Base-by-base conservation (phyloP, 2,113 vertebrate genomes). In the Tachysurus vachellii region DNA sequence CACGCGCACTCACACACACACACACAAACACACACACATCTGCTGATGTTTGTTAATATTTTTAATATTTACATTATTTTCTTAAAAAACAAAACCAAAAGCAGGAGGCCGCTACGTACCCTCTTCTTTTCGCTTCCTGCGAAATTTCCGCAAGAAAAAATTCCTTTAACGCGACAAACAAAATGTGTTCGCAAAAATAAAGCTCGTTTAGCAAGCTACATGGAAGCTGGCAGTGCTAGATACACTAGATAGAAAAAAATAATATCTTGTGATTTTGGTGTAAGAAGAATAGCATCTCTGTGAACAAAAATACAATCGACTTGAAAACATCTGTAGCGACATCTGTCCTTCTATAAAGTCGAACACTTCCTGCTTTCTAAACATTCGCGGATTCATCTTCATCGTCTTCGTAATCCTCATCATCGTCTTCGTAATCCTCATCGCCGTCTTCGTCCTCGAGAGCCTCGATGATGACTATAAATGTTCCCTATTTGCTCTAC, bases 181-280 rank as follows among this genome's bases (percentile, higher is more conserved):
- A 88, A 91, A 90, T 81, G 81, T 87, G 95, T 96, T 96, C 95
- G 95, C 96, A 98, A 98, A 97, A 98, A 97, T 97, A 96, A 96
- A 95, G 97, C 93, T 94, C 91, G 94, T 94, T 97, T 97, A 97
- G 96, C 97, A 98, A 98, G 95, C 96, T 93, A 92, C 95, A 95
- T 95, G 93, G 91, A 96, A 95, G 92, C 94, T 96, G 97, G 97
- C 97, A 97, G 96, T 97, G 96, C 91, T 81, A 42, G 56, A 81
- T 61, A 61, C 31, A 61, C 56, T 96, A 94, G 92, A 94, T 96
- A 96, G 92, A 95, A 93, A 96, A 95, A 96, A 96, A 96, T 94
- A 96, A 95, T 88, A 94, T 90, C 92, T 94, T 91, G 92, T 93
- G 92, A 93, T 93, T 94, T 81, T 94, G 93, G 91, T 93, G 92